A percentile compares a stretch with the other conserved stretches of the same genome.
Evolutionary conservation across 2,113 vertebrate genomes (phyloP).

Genomic region (Abramis brama): DNA sequence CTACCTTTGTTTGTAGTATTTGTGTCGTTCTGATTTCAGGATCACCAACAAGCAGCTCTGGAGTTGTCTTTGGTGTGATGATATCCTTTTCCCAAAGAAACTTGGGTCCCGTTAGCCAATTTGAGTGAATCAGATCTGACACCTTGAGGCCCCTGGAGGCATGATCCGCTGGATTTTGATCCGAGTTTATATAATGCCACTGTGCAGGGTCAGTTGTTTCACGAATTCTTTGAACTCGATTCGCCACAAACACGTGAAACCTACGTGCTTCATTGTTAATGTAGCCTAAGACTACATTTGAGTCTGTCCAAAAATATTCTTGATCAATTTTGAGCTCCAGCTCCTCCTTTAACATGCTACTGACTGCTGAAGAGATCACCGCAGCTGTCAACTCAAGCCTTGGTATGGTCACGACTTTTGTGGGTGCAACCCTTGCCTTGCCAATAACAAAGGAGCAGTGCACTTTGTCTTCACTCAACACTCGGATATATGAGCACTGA

Average conservation of each 20-base stretch:
- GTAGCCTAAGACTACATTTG: conserved; percentile 7
- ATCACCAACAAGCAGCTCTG: conserved; percentile 46
- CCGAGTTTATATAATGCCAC: conserved; percentile 31
- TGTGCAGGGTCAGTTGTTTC: conserved; percentile 16
- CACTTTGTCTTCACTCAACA: conserved; percentile 33
- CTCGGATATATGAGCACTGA: conserved; percentile 14
- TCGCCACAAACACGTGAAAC: conserved; percentile 47
- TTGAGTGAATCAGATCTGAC: conserved; percentile 36
- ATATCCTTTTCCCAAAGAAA: conserved; percentile 47
- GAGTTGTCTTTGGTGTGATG: background rate
- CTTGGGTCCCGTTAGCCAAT: conserved; percentile 48
- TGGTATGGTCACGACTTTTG: conserved; percentile 21
- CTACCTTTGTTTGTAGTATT: conserved; percentile 25
- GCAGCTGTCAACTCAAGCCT: conserved; percentile 39
- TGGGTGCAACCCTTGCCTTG: conserved; percentile 22
- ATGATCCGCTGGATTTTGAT: conserved; percentile 44
- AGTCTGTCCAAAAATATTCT: background rate
- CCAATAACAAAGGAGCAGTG: conserved; percentile 35
- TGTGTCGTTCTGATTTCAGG: conserved; percentile 37
- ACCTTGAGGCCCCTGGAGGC: conserved; percentile 49
- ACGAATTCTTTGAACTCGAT: conserved; percentile 45
- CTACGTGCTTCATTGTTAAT: conserved; percentile 48
- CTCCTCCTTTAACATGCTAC: background rate
- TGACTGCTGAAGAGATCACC: conserved; percentile 20
- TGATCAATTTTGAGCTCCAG: conserved; percentile 38